Percentiles rank a stretch among this genome's conserved stretches.
Conservation (phyloP, 2,797 vertebrate genomes). For the Alca torda region DNA sequence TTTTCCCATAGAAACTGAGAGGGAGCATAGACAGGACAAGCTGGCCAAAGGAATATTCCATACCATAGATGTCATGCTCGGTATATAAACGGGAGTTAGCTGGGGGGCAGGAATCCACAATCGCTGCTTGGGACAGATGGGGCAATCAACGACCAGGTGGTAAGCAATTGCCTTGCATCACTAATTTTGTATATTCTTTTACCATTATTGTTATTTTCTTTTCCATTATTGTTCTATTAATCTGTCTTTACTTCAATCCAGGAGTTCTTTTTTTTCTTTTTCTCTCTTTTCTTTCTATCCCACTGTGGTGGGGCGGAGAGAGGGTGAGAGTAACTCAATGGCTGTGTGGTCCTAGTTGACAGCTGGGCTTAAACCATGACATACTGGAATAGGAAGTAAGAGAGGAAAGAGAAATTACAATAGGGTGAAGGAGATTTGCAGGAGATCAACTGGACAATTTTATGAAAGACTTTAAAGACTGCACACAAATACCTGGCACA, state of each 20-base stretch:
- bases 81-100: neutral
- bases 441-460: neutral
- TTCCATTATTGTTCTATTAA: neutral
- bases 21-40: neutral
- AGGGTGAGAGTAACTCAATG: neutral
- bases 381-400: neutral
- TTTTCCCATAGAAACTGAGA: neutral
- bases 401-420: neutral
- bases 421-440: neutral
- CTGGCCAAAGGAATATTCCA: neutral
- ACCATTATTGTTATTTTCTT: neutral
- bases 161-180: neutral
- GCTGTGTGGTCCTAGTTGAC: neutral
- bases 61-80: neutral
- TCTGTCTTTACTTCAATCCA: neutral
- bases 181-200: neutral
- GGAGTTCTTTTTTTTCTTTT: neutral
- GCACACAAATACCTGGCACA: neutral
- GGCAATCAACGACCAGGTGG: neutral
- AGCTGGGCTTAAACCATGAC: neutral
- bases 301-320: neutral
- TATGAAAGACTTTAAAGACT: neutral
- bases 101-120: neutral
- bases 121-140: neutral
- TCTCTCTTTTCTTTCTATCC: neutral